These are phyloP conservation scores for Netelia melanura DNA, from an alignment of 2,888 invertebrate genomes.

Conservation along the genomic window DNA sequence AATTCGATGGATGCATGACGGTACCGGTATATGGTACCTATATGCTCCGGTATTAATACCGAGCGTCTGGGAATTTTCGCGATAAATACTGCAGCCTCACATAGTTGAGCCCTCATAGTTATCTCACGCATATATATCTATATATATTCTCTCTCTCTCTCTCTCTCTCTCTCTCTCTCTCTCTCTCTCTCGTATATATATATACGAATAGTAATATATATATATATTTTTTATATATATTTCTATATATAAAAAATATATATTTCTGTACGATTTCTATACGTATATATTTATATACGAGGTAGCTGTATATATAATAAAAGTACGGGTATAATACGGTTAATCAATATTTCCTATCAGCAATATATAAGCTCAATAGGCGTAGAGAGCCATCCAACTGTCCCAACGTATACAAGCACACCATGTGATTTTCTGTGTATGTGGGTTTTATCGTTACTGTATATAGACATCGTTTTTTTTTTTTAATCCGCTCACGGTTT, in stretches of 20 bases:
- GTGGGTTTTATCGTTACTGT: too few species aligned
- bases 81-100: background rate
- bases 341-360: conserved; percentile 43
- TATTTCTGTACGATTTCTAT: too few species aligned
- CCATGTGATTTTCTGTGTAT: background rate
- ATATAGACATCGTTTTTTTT: background rate
- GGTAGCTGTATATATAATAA: background rate
- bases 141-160: background rate
- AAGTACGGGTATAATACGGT: conserved; percentile 8
- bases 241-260: too few species aligned
- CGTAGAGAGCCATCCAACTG: conserved; percentile 2
- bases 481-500: background rate
- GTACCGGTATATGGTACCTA: background rate
- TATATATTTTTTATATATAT: background rate
- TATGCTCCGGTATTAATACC: background rate
- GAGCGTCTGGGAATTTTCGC: conserved; percentile 32
- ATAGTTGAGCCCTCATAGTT: conserved; percentile 13
- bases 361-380: conserved; percentile 1
- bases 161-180: too few species aligned
- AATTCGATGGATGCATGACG: conserved; percentile 46
- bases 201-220: too few species aligned
- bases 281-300: background rate
- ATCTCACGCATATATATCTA: background rate
- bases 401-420: background rate
- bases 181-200: too few species aligned